phyloP scores from a whole-genome alignment of 2,888 invertebrate genomes.

The Aphrophora alni region DNA sequence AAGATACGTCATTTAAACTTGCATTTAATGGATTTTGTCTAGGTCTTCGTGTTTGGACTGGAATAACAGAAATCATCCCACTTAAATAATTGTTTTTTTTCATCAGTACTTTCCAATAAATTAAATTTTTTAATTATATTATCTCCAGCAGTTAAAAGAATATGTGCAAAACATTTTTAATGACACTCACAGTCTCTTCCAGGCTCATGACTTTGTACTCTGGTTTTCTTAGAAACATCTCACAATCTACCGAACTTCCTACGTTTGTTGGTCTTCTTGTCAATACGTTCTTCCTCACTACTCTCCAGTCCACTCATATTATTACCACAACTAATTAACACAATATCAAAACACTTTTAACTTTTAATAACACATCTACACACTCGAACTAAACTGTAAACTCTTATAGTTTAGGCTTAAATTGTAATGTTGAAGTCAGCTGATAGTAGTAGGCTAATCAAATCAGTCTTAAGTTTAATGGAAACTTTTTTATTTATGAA shows the following conservation, averaged over 20 bases:
- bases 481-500: no score
- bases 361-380: no score
- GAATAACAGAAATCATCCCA: background rate
- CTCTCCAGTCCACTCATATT: no score
- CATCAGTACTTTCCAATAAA: no score
- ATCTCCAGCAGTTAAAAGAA: background rate
- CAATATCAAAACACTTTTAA: no score
- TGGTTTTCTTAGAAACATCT: background rate
- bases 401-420: no score
- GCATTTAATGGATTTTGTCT: background rate
- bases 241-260: background rate
- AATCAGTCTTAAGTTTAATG: no score
- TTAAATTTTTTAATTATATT: background rate
- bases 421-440: no score
- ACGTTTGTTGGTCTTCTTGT: background rate
- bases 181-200: background rate
- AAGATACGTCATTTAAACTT: background rate
- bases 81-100: no score
- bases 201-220: background rate
- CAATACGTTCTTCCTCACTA: background rate
- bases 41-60: background rate
- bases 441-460: no score
- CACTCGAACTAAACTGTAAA: no score
- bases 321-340: no score
- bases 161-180: background rate